Evolutionary conservation across 2,888 invertebrate species (phyloP), one percentile per base, ranked within the genome.

Genomic region (Leptinotarsa peninsularis): DNA sequence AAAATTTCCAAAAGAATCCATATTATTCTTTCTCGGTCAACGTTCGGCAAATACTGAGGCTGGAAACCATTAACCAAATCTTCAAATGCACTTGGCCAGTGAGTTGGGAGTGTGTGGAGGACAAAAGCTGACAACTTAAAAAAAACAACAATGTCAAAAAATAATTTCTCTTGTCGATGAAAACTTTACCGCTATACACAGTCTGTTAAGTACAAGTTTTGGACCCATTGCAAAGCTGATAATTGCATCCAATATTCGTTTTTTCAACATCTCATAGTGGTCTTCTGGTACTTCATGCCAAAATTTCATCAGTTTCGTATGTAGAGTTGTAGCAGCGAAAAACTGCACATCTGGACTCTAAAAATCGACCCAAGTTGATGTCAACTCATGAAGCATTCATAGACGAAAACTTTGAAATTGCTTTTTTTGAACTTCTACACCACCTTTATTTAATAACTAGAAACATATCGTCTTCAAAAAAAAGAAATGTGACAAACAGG

Each of bases 331-430:
- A 4, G 98, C 98, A 73, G 95, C 98, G 90, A 96, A 98, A 89
- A 96, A 98, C 88, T 98, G 97, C 50, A 97, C 94, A 90, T 97
- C 97, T 80, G 94, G 93, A 73, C 92, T 91, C 96, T 96, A 87
- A 66, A 90, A 90, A 21, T 49, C 50, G 43, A 10, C 3, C 3
- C 10, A 43, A 43, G 43, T 43, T 43, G 10, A 43, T 10, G 3
- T 43, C 43, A 43, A 43, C 43, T 43, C 43, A 13, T 10, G 43
- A 43, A 43, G 3, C 2, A 43, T 43, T 43, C 10, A 10, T 43
- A 43, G 10, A 33, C 10, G 10, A 43, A 7, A 33, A 33, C 7
- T 33, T 33, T 7, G 7, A 33, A 33, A 33, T 7, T 33, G 7
- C 7, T 33, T 33, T 33, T 27, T 33, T 33, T 33, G 33, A 7